Evolutionary conservation across 2,113 vertebrate species (phyloP).

Genomic region (Hydropotes inermis): DNA sequence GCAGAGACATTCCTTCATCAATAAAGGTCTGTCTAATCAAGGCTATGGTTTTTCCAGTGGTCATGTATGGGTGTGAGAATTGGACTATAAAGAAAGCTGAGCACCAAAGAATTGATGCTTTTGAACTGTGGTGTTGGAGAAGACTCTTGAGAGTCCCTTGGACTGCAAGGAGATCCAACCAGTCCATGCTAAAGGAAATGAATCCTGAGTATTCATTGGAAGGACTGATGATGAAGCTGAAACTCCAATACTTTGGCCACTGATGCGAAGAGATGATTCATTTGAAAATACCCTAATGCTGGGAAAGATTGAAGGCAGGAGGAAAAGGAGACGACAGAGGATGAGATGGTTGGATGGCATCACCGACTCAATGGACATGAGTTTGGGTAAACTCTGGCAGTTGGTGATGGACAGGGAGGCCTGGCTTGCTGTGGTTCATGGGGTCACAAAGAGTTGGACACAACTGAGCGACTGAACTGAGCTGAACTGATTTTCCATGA

Average conservation of each 20-base stretch:
- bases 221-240: neutral
- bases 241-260: neutral
- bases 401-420: neutral
- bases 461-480: neutral
- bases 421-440: accelerated
- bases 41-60: neutral
- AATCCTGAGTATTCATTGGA: neutral
- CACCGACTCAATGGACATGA: neutral
- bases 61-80: neutral
- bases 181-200: neutral
- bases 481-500: neutral
- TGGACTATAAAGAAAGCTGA: neutral
- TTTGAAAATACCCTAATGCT: neutral
- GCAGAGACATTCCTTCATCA: neutral
- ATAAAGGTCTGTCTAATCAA: neutral
- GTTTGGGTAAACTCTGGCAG: neutral
- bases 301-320: neutral
- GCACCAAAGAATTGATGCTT: accelerated
- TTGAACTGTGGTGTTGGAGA: neutral
- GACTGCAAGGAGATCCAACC: neutral
- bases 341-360: neutral
- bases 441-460: neutral
- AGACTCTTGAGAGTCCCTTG: neutral
- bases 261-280: neutral
- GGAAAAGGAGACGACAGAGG: neutral